Evolutionary conservation across 1,140 invertebrate genomes (phyloP), one percentile per base, ranked within the genome.

Genomic region (Bacillus rossius): DNA sequence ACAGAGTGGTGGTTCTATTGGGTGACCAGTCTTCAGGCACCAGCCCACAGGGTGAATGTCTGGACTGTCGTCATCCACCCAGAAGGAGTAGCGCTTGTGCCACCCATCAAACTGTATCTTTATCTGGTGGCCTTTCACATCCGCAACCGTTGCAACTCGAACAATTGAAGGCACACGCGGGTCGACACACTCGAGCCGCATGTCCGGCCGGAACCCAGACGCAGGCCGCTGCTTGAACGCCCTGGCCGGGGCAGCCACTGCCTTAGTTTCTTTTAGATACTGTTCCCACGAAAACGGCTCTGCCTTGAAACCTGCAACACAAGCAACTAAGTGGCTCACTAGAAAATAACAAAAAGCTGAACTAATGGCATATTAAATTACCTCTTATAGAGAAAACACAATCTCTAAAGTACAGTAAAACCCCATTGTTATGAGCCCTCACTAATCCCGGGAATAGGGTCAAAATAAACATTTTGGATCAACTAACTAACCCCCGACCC

Each of bases 151-250:
- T 1, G 92, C 92, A 3, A 94, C 93, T 22, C 94, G 80, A 47
- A 98, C 89, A 2, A 97, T 73, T 61, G 81, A 77, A 23, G 89
- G 86, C 40, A 92, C 88, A 64, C 92, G 79, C 65, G 86, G 88
- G 71, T 98, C 95, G 1, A 97, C 90, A 4, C 86, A 90, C 79
- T 97, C 95, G 1, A 97, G 73, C 72, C 91, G 90, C 91, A 95
- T 94, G 14, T 88, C 87, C 26, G 83, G 77, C 67, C 88, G 88
- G 71, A 96, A 97, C n/a, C 85, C 85, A 63, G 86, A 84, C 13
- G 86, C 84, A 38, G 84, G 79, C 17, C 89, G 79, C 50, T 87
- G 83, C 70, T 89, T 88, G 69, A 97, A 96, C 16, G 92, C 86
- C 65, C 87, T 75, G 0, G 84, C 80, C n/a, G 93, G 91, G 45